Percentiles rank a stretch among this genome's conserved stretches.
These are phyloP conservation scores for Pipistrellus pygmaeus DNA, from an alignment of 2,797 vertebrate genomes.

Conservation along the genomic window DNA sequence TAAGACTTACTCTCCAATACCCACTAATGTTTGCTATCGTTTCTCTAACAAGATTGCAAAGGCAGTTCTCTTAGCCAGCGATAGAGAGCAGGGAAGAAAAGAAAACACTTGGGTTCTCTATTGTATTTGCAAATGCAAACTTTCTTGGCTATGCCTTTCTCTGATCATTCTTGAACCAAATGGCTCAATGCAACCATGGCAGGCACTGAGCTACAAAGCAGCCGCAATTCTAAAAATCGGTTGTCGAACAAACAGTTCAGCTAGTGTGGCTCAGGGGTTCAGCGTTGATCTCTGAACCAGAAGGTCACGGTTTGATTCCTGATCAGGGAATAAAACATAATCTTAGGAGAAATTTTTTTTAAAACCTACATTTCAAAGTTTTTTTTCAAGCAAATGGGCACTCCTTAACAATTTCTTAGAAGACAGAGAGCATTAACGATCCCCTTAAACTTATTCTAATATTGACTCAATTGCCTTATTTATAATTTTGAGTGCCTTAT, in stretches of 20 bases:
- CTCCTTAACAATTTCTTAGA: background rate
- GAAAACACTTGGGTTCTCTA: background rate
- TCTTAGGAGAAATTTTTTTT: background rate
- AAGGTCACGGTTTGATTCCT: too few relatives aligned
- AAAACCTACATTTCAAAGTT: background rate
- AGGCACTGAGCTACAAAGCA: too few relatives aligned
- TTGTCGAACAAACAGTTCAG: too few relatives aligned
- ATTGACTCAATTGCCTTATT: background rate
- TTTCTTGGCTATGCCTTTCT: slow-evolving; percentile 48
- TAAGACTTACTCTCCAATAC: slow-evolving; percentile 20
- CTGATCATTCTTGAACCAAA: slow-evolving; percentile 12
- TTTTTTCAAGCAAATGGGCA: background rate
- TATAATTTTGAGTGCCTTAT: slow-evolving; percentile 18
- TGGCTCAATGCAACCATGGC: background rate
- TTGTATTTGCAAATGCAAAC: background rate
- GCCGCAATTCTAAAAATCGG: too few relatives aligned
- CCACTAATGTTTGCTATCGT: background rate
- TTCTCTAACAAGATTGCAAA: slow-evolving; percentile 50
- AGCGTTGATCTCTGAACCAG: too few relatives aligned
- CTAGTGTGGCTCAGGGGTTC: too few relatives aligned
- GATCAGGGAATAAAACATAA: background rate
- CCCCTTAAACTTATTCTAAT: background rate
- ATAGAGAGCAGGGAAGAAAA: background rate
- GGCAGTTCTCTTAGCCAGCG: slow-evolving; percentile 25
- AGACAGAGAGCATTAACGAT: background rate